Conservation (phyloP, 2,113 vertebrate genomes). For the Ploceus nigricollis region DNA sequence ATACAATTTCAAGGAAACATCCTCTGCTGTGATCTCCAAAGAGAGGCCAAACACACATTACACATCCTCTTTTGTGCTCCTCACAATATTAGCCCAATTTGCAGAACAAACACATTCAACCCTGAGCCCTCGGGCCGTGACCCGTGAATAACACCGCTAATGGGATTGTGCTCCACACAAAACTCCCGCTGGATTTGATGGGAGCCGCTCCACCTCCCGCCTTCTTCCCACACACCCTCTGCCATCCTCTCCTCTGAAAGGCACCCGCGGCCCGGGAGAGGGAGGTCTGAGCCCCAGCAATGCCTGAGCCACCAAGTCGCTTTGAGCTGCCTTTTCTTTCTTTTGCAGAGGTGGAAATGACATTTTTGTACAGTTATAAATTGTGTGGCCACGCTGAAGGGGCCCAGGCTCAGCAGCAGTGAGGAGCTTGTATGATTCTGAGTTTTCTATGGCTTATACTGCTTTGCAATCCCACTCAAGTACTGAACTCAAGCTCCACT, state of each 20-base stretch:
- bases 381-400: background rate
- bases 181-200: background rate
- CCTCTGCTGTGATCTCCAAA: background rate
- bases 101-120: conserved; percentile 7
- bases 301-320: background rate
- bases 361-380: background rate
- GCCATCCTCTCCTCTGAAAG: background rate
- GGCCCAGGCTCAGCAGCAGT: background rate
- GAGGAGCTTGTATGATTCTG: background rate
- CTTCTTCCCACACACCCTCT: background rate
- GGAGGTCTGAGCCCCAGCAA: background rate
- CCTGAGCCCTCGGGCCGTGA: background rate
- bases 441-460: background rate
- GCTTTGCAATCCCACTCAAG: background rate
- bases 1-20: background rate
- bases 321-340: background rate
- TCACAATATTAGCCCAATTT: background rate
- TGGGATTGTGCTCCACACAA: background rate
- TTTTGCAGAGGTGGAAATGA: background rate
- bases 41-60: background rate
- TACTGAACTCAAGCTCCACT: background rate
- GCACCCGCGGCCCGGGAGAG: fast-evolving
- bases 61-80: background rate
- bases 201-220: background rate
- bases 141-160: background rate